These are phyloP conservation scores for Lophotis ruficrista DNA, from an alignment of 2,113 vertebrate species.

Conservation along the genomic window DNA sequence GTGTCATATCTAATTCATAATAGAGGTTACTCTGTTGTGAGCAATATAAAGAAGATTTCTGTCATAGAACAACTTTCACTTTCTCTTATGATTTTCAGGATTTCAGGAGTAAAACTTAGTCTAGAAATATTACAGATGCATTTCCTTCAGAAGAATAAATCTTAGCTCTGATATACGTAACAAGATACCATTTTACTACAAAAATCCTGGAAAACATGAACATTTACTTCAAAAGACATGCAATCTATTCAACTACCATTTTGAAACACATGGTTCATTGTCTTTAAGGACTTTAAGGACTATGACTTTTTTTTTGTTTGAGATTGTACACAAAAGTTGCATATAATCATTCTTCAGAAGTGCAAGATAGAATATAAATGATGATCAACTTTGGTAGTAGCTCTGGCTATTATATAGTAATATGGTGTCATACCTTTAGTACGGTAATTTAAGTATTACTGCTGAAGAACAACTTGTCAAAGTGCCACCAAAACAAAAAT, in stretches of 20 bases:
- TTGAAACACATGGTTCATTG: background rate
- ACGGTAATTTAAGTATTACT: background rate
- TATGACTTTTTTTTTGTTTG: background rate
- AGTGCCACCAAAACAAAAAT: background rate
- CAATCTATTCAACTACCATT: background rate
- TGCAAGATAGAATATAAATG: background rate
- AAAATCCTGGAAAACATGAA: background rate
- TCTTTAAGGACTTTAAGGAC: background rate
- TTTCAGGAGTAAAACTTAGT: background rate
- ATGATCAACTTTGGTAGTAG: background rate
- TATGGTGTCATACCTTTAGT: background rate
- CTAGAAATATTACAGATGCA: background rate
- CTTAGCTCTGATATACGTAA: background rate
- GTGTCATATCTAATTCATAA: background rate
- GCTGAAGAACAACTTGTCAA: background rate
- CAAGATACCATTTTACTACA: background rate
- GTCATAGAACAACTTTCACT: background rate
- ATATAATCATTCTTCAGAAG: background rate
- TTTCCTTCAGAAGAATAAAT: background rate
- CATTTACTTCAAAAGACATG: background rate
- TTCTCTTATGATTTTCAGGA: background rate
- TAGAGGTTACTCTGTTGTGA: background rate
- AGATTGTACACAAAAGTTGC: background rate
- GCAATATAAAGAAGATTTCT: background rate
- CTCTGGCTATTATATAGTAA: background rate